Conservation (phyloP, 92 coral and sea anemone species). For the Bergia sp. region DNA sequence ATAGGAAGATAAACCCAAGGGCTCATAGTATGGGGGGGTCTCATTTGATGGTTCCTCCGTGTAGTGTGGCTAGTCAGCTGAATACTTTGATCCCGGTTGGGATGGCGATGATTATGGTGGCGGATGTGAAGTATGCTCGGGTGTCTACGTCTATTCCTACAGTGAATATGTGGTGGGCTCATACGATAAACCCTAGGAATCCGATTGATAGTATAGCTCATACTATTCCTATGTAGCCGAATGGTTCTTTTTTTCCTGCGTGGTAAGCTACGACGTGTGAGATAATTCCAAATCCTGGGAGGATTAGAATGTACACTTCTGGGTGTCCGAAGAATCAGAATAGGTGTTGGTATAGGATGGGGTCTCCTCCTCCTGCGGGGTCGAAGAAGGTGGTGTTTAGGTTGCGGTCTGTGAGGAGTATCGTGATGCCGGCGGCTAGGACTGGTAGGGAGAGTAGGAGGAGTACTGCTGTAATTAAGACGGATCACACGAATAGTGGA, state of each 20-base stretch:
- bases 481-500: slow-evolving; percentile 72
- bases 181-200: slow-evolving; percentile 77
- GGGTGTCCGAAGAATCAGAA: slow-evolving; percentile 86
- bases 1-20: slow-evolving; percentile 67
- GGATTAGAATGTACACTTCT: slow-evolving; percentile 75
- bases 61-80: slow-evolving; percentile 74
- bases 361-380: slow-evolving; percentile 81
- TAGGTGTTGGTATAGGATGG: slow-evolving; percentile 75
- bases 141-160: slow-evolving; percentile 75
- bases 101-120: slow-evolving; percentile 78
- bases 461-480: slow-evolving; percentile 70
- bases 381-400: slow-evolving; percentile 79
- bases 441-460: slow-evolving; percentile 71
- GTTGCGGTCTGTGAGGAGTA: slow-evolving; percentile 72
- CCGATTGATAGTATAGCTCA: slow-evolving; percentile 78
- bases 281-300: slow-evolving; percentile 80
- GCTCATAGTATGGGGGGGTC: slow-evolving; percentile 73
- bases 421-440: slow-evolving; percentile 72
- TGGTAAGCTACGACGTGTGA: slow-evolving; percentile 69
- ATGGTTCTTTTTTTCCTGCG: slow-evolving; percentile 61
- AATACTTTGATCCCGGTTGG: slow-evolving; percentile 86
- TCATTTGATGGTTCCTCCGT: slow-evolving; percentile 57
- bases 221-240: slow-evolving; percentile 72
- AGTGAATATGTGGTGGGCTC: slow-evolving; percentile 48
- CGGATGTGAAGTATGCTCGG: slow-evolving; percentile 79